These are phyloP conservation scores for Habrosyne pyritoides DNA, from an alignment of 2,888 invertebrate genomes.

Conservation along the genomic window DNA sequence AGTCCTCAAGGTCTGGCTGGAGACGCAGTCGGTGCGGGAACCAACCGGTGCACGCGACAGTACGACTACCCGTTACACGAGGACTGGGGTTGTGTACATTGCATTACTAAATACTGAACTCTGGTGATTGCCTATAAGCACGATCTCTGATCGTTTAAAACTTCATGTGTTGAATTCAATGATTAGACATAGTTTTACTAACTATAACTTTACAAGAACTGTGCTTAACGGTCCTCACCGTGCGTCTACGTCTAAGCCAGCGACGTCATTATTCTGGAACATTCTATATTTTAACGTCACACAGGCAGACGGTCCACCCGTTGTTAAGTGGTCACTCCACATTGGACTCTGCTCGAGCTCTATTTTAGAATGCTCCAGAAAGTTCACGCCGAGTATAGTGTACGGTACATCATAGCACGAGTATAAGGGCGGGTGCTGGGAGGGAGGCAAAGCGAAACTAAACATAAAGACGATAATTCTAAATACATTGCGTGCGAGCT, in stretches of 20 bases:
- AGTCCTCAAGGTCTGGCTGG: neutral
- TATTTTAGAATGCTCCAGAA: neutral
- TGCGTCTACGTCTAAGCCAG: neutral
- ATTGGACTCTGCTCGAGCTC: no score
- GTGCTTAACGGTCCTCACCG: neutral
- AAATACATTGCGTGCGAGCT: conserved; percentile 11
- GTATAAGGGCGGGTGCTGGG: conserved; percentile 50
- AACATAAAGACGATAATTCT: conserved; percentile 34
- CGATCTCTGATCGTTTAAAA: neutral
- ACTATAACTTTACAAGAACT: neutral
- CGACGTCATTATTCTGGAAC: neutral
- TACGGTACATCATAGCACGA: conserved; percentile 43
- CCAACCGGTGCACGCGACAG: neutral
- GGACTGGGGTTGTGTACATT: neutral
- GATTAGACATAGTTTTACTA: neutral
- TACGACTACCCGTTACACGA: neutral
- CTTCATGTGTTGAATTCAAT: no score
- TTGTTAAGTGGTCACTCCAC: no score
- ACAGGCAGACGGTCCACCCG: no score
- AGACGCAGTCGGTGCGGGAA: neutral
- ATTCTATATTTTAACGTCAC: no score
- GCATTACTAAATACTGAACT: neutral
- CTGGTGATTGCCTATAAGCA: neutral
- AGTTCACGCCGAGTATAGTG: conserved; percentile 11
- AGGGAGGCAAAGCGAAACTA: conserved; percentile 68